Evolutionary conservation across 2,797 vertebrate species (phyloP).

Genomic region (Sparus aurata): DNA sequence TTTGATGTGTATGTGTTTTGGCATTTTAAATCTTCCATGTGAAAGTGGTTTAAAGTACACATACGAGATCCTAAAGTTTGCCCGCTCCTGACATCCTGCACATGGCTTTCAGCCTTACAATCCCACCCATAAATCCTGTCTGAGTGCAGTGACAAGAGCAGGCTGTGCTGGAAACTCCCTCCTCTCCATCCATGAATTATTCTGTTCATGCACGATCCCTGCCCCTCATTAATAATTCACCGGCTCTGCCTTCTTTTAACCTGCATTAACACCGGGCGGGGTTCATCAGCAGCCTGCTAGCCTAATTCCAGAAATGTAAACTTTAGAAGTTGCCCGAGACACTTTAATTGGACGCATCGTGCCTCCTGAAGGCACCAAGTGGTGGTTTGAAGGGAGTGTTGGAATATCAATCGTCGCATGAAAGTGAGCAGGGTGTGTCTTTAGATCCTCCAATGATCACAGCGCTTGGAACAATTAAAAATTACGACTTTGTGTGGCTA

Average conservation of each 20-base stretch:
- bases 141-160: slow-evolving; percentile 13
- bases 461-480: slow-evolving; percentile 9
- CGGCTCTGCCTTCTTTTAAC: slow-evolving; percentile 71
- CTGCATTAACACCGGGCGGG: slow-evolving; percentile 60
- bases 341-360: slow-evolving; percentile 43
- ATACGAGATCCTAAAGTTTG: background rate
- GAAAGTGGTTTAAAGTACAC: background rate
- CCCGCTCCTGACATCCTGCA: background rate
- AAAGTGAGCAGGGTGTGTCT: slow-evolving; percentile 12
- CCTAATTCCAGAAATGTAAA: slow-evolving; percentile 53
- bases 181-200: slow-evolving; percentile 65
- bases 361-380: slow-evolving; percentile 43
- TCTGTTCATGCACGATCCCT: slow-evolving; percentile 54
- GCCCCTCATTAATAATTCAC: slow-evolving; percentile 77
- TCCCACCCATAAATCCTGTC: slow-evolving; percentile 14
- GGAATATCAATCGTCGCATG: slow-evolving; percentile 55
- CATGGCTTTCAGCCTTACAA: background rate
- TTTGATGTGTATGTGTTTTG: background rate
- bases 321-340: slow-evolving; percentile 64
- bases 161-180: slow-evolving; percentile 13
- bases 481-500: background rate
- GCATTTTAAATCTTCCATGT: slow-evolving; percentile 8
- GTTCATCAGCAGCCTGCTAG: slow-evolving; percentile 45
- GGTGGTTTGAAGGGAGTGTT: slow-evolving; percentile 45
- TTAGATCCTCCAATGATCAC: slow-evolving; percentile 12